phyloP scores from a whole-genome alignment of 2,113 vertebrate species.

The Silurus asotus region DNA sequence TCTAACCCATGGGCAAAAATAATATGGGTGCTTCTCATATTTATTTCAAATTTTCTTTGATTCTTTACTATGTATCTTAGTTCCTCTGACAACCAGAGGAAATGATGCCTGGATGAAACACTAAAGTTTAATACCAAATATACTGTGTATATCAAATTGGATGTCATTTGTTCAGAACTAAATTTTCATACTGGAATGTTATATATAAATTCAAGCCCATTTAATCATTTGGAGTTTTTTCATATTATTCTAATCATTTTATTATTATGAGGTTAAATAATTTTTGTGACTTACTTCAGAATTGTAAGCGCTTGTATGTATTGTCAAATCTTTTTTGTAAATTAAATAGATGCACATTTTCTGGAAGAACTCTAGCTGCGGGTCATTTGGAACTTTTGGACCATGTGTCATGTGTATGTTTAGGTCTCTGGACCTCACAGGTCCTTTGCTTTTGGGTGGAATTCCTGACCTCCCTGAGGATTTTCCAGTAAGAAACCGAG shows the following conservation, averaged over 20 bases:
- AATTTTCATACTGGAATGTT: too few relatives aligned
- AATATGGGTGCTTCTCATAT: background rate
- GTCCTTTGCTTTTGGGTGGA: conserved; percentile 84
- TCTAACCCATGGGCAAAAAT: too few relatives aligned
- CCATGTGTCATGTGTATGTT: conserved; percentile 30
- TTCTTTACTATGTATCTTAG: too few relatives aligned
- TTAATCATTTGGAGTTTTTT: background rate
- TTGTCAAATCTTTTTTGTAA: background rate
- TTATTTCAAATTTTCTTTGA: background rate
- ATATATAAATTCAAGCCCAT: background rate
- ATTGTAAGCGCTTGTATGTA: background rate
- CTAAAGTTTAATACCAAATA: background rate
- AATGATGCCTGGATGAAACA: background rate
- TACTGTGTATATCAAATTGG: background rate
- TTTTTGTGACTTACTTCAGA: background rate
- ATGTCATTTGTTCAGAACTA: background rate
- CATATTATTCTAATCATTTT: background rate
- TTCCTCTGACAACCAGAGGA: background rate
- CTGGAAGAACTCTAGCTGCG: background rate
- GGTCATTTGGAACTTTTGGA: background rate
- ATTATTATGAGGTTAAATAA: background rate
- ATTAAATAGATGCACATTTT: background rate
- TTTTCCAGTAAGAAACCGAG: conserved; percentile 81
- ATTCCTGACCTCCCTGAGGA: conserved; percentile 86
- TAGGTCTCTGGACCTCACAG: conserved; percentile 86